A percentile compares a stretch with the other conserved stretches of the same genome.
These are phyloP conservation scores for Cyrtodaria siliqua DNA, from an alignment of 2,888 invertebrate genomes.

Conservation along the genomic window DNA sequence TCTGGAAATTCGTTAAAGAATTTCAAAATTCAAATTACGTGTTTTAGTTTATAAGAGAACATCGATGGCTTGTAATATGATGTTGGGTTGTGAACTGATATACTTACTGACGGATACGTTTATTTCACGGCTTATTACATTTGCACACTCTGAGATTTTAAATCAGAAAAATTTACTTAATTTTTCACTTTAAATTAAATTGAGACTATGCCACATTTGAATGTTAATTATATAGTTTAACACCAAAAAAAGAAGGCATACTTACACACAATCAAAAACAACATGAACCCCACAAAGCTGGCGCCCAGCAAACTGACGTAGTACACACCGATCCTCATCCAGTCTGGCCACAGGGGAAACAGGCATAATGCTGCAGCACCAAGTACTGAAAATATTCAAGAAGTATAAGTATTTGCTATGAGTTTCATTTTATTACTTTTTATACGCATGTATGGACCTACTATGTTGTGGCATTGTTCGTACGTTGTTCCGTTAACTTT, in stretches of 20 bases:
- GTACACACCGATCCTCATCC: conserved; percentile 96
- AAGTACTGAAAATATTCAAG: conserved; percentile 90
- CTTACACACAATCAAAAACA: conserved; percentile 92
- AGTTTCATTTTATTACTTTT: no score
- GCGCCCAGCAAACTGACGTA: conserved; percentile 98
- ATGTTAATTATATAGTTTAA: not conserved
- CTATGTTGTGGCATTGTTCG: no score
- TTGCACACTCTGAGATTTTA: not conserved
- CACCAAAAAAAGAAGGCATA: conserved; percentile 50
- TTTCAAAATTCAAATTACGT: no score
- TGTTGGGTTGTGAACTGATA: no score
- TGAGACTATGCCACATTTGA: not conserved
- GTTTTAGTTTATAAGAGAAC: no score
- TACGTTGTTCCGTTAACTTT: no score
- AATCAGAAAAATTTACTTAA: not conserved
- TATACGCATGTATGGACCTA: no score
- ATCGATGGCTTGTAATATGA: no score
- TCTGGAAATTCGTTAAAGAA: no score
- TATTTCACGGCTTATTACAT: not conserved
- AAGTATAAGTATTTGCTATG: no score
- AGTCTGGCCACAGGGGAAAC: conserved; percentile 99
- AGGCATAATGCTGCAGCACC: conserved; percentile 98
- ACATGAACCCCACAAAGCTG: conserved; percentile 96
- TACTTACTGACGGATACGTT: no score
- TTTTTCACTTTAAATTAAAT: not conserved